phyloP scores from a whole-genome alignment of 2,888 invertebrate species.

The Geophilus truncorum region DNA sequence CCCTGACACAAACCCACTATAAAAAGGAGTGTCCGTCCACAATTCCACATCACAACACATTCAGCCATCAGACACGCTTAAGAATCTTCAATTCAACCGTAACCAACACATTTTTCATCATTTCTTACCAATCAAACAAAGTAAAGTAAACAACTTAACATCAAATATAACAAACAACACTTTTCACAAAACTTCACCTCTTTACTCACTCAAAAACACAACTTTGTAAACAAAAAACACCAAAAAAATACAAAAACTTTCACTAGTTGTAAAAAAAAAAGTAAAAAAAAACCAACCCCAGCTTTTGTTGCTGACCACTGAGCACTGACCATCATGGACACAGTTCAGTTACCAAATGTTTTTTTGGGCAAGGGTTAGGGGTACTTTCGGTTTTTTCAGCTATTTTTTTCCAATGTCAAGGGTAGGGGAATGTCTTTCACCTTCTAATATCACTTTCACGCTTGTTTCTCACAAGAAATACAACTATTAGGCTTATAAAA shows the following conservation, averaged over 20 bases:
- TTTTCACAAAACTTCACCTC: background rate
- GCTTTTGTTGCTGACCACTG: background rate
- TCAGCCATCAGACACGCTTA: background rate
- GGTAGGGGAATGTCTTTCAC: background rate
- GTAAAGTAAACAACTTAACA: background rate
- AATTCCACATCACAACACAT: too few species aligned
- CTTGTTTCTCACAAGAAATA: background rate
- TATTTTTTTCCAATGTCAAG: background rate
- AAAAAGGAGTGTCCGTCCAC: background rate
- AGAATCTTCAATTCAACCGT: background rate
- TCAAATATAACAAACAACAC: background rate
- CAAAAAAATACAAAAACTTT: too few species aligned
- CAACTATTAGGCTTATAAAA: background rate
- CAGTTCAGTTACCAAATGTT: background rate
- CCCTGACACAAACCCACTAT: background rate
- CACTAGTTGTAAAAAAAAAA: too few species aligned
- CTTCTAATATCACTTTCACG: background rate
- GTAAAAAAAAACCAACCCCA: background rate
- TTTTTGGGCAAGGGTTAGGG: background rate
- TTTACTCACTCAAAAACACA: too few species aligned
- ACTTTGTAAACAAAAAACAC: too few species aligned
- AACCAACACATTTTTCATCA: background rate
- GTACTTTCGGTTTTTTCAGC: background rate
- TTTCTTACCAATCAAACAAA: background rate
- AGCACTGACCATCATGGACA: background rate